Conservation (phyloP, 2,113 vertebrate species). For the Nestor notabilis region DNA sequence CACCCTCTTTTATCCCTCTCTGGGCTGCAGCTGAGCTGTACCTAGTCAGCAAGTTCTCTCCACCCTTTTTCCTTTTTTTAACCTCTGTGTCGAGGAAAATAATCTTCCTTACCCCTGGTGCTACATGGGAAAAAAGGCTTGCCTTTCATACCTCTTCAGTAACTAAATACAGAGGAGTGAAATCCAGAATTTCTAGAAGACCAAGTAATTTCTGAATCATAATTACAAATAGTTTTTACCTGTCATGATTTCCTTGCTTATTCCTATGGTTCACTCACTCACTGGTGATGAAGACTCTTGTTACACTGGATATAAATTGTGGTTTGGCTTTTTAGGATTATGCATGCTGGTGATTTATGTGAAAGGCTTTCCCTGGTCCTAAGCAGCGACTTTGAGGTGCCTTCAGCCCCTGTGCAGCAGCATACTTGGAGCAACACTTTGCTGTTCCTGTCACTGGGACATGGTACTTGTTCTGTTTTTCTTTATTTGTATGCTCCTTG, state of each 20-base stretch:
- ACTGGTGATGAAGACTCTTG: constrained; percentile 21
- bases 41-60: not conserved
- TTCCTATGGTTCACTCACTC: constrained; percentile 25
- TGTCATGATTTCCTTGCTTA: not conserved
- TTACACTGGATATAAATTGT: constrained; percentile 44
- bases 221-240: not conserved
- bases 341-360: constrained; percentile 40
- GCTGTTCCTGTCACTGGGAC: not conserved
- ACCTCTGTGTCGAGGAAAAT: not conserved
- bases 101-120: not conserved
- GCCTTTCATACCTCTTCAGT: not conserved
- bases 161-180: not conserved
- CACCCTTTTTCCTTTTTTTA: not conserved
- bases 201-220: not conserved
- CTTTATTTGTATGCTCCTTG: constrained; percentile 40
- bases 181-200: not conserved
- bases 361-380: constrained; percentile 38
- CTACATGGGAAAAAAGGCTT: not conserved
- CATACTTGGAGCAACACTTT: constrained; percentile 39
- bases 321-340: constrained; percentile 54
- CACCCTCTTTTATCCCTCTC: not conserved
- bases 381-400: constrained; percentile 46
- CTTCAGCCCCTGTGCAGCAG: not conserved
- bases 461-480: constrained; percentile 60
- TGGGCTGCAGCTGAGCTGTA: not conserved